phyloP scores from a whole-genome alignment of 2,797 vertebrate species.

The Alcedo quadribrachys region DNA sequence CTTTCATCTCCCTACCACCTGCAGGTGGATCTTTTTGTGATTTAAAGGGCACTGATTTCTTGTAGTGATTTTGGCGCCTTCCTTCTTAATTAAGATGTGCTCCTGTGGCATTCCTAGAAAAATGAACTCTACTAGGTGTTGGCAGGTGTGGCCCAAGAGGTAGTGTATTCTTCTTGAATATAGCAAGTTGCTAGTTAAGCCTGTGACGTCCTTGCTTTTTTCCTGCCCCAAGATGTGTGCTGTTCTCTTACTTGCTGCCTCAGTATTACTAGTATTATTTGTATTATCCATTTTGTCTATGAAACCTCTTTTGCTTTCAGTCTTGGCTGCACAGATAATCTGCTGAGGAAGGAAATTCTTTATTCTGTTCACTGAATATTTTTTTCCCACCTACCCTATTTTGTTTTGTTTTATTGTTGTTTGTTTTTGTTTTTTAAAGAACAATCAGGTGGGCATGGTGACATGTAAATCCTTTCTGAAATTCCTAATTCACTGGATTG shows the following conservation, averaged over 20 bases:
- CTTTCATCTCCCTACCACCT: background rate
- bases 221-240: background rate
- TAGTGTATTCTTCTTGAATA: background rate
- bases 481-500: background rate
- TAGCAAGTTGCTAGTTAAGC: background rate
- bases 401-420: background rate
- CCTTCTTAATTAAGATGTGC: background rate
- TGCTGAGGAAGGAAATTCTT: background rate
- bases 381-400: background rate
- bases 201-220: fast-evolving
- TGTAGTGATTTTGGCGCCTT: background rate
- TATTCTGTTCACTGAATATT: background rate
- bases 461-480: background rate
- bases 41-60: background rate
- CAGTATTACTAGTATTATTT: background rate
- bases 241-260: background rate
- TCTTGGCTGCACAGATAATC: background rate
- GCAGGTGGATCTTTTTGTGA: background rate
- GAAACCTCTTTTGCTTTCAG: background rate
- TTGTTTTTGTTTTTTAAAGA: background rate
- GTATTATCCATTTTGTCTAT: background rate
- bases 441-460: background rate
- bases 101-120: background rate
- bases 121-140: background rate
- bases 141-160: background rate